Evolutionary conservation across 2,888 invertebrate species (phyloP), one percentile per base, ranked within the genome.

Genomic region (Hipparchia semele): DNA sequence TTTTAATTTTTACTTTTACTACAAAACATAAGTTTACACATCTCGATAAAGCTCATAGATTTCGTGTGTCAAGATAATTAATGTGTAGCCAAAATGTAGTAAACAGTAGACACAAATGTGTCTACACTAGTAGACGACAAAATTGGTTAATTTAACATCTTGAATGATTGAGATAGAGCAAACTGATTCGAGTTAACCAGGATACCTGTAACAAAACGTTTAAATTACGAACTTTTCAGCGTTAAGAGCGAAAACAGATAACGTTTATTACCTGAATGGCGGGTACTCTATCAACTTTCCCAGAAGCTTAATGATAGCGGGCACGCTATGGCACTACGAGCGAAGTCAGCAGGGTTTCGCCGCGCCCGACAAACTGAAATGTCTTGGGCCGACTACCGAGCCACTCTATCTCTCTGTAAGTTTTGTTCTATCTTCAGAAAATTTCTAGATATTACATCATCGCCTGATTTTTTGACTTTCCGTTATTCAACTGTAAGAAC

Each of bases 221-320:
- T 12, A 33, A 9, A 9, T 45, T 61, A n/a, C 6, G 12, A 7
- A n/a, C 6, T 45, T 87, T 86, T n/a, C 86, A 96, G 99, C 99
- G 6, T 94, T 99, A 67, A 83, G 90, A 73, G 95, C 98, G 78
- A 98, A 98, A 87, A 94, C 96, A 71, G 95, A 96, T 65, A 97
- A 97, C 4, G 95, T 97, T 80, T 99, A 97, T 87, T 98, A 98
- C 86, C 93, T 99, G 69, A 99, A 99, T 89, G 99, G 99, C 1
- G 97, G 98, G 86, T 99, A 98, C 96, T 96, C 97, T 84, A 98
- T 99, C 83, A 98, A 98, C 90, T 98, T 98, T 86, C 98, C 98
- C 0, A 95, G 97, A 70, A 96, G 96, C 53, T 91, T 97, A 82
- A 91, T 94, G 73, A 98, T 98, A 82, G 97, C 97, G 0, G 98